Conservation (phyloP, 92 coral and sea anemone genomes). For the Hydrozoanthus gracilis region DNA sequence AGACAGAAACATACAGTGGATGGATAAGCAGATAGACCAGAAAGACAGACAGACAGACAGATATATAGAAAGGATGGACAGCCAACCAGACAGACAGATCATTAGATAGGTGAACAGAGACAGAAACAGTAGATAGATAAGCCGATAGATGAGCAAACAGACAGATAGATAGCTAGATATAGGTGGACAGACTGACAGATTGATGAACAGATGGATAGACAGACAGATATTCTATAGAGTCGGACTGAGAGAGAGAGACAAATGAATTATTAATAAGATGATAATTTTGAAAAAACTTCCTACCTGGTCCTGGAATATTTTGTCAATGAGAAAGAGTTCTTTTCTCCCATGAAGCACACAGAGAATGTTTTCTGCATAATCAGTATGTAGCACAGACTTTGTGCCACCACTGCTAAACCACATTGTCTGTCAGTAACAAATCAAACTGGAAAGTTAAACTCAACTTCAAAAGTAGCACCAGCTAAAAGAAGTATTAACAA, state of each 20-base stretch:
- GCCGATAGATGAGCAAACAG: not conserved
- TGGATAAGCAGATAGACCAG: too few species aligned
- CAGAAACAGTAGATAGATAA: not conserved
- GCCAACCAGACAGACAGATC: too few species aligned
- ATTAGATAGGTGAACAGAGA: too few species aligned
- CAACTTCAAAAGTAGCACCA: not conserved
- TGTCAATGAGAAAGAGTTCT: constrained; percentile 39
- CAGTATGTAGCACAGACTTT: constrained; percentile 42
- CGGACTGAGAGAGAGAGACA: too few species aligned
- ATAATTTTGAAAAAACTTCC: not conserved
- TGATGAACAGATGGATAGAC: too few species aligned
- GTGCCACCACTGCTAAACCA: constrained; percentile 48
- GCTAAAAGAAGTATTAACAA: not conserved
- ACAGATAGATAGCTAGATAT: not conserved
- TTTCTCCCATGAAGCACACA: constrained; percentile 42
- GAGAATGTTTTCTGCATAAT: constrained; percentile 41
- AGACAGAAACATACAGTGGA: too few species aligned
- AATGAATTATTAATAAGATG: not conserved
- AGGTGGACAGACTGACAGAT: too few species aligned
- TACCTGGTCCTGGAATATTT: constrained; percentile 37
- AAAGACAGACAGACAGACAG: too few species aligned
- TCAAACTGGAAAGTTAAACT: not conserved
- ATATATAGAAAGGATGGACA: too few species aligned
- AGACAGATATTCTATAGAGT: too few species aligned
- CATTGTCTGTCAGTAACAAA: constrained; percentile 25